Evolutionary conservation across 1,140 invertebrate species (phyloP).

Genomic region (Pseudomyrmex sp.): DNA sequence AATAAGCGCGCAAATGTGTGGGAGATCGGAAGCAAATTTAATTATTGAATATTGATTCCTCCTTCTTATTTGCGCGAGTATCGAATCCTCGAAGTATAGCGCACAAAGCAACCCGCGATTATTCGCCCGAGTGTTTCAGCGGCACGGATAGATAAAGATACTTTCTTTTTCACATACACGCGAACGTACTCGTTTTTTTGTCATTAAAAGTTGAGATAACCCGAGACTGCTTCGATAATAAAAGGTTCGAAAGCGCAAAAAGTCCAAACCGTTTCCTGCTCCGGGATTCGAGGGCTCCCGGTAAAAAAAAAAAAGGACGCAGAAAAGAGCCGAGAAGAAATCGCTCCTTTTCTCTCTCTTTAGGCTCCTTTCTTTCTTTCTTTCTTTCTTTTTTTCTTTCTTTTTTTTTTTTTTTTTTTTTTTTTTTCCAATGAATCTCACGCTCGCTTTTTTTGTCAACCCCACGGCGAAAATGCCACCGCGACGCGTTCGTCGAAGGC

Average conservation of each 20-base stretch:
- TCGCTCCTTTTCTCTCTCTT: constrained; percentile 31
- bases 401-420: too few species aligned
- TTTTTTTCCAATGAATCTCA: constrained; percentile 72
- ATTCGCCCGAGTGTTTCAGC: not conserved
- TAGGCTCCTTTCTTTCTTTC: not conserved
- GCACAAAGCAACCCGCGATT: not conserved
- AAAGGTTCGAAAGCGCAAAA: constrained; percentile 56
- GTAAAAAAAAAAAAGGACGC: constrained; percentile 38
- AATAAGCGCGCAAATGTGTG: not conserved
- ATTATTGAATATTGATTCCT: not conserved
- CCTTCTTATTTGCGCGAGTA: not conserved
- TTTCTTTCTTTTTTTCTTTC: too few species aligned
- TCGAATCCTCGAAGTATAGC: not conserved
- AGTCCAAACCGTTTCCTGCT: constrained; percentile 66
- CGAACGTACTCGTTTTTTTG: constrained; percentile 11
- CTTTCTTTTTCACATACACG: not conserved
- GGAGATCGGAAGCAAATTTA: not conserved
- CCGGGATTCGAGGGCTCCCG: constrained; percentile 40
- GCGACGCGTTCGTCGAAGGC: constrained; percentile 64
- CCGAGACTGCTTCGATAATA: constrained; percentile 36
- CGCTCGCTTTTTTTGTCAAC: constrained; percentile 62
- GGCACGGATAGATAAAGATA: not conserved
- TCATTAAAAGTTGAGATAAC: constrained; percentile 46
- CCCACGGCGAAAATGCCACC: constrained; percentile 67
- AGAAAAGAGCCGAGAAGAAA: constrained; percentile 62